Evolutionary conservation across 2,797 vertebrate genomes (phyloP).

Genomic region (Cuculus canorus): DNA sequence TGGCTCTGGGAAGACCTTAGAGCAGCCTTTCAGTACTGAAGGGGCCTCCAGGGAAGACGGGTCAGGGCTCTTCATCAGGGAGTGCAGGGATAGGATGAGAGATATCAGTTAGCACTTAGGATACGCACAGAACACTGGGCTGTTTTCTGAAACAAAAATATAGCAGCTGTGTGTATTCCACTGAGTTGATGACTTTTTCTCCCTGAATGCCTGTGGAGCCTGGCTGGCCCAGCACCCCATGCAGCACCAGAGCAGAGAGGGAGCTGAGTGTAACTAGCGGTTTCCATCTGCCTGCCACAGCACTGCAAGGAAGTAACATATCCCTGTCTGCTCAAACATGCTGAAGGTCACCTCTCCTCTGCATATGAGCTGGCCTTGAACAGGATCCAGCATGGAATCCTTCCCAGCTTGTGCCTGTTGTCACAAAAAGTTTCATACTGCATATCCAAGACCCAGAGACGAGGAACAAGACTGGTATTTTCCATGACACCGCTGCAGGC

Average conservation of each 20-base stretch:
- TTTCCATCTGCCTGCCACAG: background rate
- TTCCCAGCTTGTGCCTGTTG: background rate
- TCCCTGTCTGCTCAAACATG: background rate
- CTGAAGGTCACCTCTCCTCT: background rate
- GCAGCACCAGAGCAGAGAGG: background rate
- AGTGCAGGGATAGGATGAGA: too few relatives aligned
- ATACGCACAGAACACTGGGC: fast-evolving
- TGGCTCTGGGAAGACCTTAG: too few relatives aligned
- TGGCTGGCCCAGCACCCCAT: background rate
- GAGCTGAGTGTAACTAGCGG: background rate
- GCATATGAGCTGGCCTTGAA: fast-evolving
- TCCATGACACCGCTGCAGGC: background rate
- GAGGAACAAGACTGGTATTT: fast-evolving
- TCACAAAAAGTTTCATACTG: background rate
- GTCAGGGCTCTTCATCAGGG: too few relatives aligned
- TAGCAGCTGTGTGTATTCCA: background rate
- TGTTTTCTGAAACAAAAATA: background rate
- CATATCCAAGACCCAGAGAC: background rate
- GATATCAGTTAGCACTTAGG: fast-evolving
- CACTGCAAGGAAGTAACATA: fast-evolving
- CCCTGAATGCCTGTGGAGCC: background rate
- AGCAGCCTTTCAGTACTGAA: too few relatives aligned
- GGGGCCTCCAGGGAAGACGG: too few relatives aligned
- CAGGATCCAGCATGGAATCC: background rate
- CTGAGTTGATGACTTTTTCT: background rate